Conservation (phyloP, 2,113 vertebrate genomes). For the Calidris pugnax region DNA sequence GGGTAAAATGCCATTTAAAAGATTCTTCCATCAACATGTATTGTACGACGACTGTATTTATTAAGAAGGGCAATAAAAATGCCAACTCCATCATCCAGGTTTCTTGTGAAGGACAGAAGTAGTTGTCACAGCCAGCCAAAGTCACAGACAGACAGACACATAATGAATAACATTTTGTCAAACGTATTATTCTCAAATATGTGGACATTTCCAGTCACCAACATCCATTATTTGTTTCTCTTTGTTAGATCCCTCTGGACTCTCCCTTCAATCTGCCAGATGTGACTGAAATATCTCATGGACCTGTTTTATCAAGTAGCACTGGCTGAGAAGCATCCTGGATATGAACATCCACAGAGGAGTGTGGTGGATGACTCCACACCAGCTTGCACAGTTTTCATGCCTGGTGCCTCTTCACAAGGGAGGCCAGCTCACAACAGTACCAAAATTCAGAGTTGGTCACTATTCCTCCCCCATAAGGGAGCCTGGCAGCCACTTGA, state of each 20-base stretch:
- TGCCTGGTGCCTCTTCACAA: background rate
- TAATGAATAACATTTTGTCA: background rate
- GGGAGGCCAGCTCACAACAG: background rate
- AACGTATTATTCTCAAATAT: background rate
- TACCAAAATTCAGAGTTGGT: background rate
- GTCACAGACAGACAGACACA: background rate
- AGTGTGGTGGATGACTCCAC: accelerated
- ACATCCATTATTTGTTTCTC: background rate
- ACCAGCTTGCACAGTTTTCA: background rate
- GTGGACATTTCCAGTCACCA: background rate
- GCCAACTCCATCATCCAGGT: background rate
- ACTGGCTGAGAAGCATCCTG: background rate
- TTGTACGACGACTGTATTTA: background rate
- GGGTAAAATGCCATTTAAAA: background rate
- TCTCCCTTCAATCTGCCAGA: background rate
- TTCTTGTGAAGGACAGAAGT: background rate
- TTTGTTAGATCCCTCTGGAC: background rate
- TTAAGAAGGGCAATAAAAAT: background rate
- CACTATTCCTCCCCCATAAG: background rate
- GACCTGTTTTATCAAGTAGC: background rate
- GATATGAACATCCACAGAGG: background rate
- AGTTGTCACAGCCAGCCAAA: background rate
- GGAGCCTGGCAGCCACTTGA: background rate
- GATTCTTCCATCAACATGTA: background rate
- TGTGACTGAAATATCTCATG: background rate